These are phyloP conservation scores for Abrostola tripartita DNA, from an alignment of 2,888 invertebrate species.

Conservation along the genomic window DNA sequence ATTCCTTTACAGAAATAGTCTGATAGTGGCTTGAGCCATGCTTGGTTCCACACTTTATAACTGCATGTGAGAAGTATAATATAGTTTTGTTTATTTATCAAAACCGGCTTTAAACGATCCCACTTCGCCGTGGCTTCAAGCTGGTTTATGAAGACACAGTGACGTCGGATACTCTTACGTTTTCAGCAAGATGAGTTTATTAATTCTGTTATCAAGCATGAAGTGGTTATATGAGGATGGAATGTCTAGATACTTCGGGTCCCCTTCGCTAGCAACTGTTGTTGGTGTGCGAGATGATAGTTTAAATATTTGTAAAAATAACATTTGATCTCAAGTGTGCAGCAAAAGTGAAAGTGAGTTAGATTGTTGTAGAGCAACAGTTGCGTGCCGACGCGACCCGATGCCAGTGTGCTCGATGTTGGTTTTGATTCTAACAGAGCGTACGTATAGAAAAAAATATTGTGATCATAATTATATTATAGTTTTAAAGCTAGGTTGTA, in stretches of 20 bases:
- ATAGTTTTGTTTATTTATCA: slow-evolving; percentile 77
- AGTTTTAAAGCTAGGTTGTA: slow-evolving; percentile 85
- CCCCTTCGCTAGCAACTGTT: slow-evolving; percentile 72
- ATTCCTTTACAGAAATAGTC: slow-evolving; percentile 23
- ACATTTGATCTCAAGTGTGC: slow-evolving; percentile 88
- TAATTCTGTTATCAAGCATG: slow-evolving; percentile 54
- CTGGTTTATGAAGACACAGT: slow-evolving; percentile 52
- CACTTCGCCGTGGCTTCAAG: slow-evolving; percentile 60
- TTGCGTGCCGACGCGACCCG: slow-evolving; percentile 69
- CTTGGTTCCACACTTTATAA: slow-evolving; percentile 39
- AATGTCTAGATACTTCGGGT: slow-evolving; percentile 57
- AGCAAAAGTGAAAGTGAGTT: slow-evolving; percentile 85
- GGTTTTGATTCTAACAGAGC: slow-evolving; percentile 75
- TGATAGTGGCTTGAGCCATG: slow-evolving; percentile 22
- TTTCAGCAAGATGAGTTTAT: slow-evolving; percentile 20
- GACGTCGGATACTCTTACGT: slow-evolving; percentile 47
- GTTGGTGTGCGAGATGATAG: slow-evolving; percentile 84
- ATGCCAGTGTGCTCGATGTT: slow-evolving; percentile 64
- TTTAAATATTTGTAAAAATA: slow-evolving; percentile 85
- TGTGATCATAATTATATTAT: slow-evolving; percentile 88
- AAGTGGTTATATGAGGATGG: slow-evolving; percentile 62
- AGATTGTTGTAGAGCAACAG: slow-evolving; percentile 76
- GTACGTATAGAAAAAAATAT: slow-evolving; percentile 86
- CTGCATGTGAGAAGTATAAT: slow-evolving; percentile 75
- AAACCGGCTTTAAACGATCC: slow-evolving; percentile 47